Evolutionary conservation across 1,140 invertebrate species (phyloP).

Genomic region (Drosophila subobscura): DNA sequence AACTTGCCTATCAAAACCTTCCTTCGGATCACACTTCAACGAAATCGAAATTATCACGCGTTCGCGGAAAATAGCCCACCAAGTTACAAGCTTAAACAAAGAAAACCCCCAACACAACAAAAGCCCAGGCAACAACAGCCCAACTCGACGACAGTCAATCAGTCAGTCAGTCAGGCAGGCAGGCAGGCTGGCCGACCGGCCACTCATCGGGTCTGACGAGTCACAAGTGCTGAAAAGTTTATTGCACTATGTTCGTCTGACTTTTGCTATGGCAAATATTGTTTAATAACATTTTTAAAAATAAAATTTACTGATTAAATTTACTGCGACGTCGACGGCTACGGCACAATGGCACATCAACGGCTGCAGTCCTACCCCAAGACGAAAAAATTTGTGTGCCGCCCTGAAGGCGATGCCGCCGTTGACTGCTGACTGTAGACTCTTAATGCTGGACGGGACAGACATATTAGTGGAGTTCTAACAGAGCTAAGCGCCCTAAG

Average conservation of each 20-base stretch:
- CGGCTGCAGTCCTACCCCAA: conserved; percentile 67
- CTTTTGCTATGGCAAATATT: conserved; percentile 77
- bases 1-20: conserved; percentile 34
- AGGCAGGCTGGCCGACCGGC: conserved; percentile 24
- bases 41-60: conserved; percentile 51
- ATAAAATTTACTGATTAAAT: conserved; percentile 79
- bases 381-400: conserved; percentile 50
- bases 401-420: conserved; percentile 11
- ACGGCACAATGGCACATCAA: conserved; percentile 45
- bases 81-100: conserved; percentile 46
- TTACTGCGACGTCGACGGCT: conserved; percentile 28
- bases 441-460: conserved; percentile 30
- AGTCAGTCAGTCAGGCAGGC: conserved; percentile 13
- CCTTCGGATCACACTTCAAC: conserved; percentile 25
- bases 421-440: conserved; percentile 21
- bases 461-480: neutral
- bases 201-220: conserved; percentile 32
- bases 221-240: conserved; percentile 75
- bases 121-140: conserved; percentile 4
- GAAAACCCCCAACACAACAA: conserved; percentile 23
- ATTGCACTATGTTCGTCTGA: conserved; percentile 67
- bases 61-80: conserved; percentile 34
- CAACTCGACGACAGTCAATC: neutral
- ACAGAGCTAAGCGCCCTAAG: too few relatives aligned
- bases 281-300: conserved; percentile 81